phyloP scores from a whole-genome alignment of 1,140 invertebrate genomes.

The Pogonomyrmex californicus region DNA sequence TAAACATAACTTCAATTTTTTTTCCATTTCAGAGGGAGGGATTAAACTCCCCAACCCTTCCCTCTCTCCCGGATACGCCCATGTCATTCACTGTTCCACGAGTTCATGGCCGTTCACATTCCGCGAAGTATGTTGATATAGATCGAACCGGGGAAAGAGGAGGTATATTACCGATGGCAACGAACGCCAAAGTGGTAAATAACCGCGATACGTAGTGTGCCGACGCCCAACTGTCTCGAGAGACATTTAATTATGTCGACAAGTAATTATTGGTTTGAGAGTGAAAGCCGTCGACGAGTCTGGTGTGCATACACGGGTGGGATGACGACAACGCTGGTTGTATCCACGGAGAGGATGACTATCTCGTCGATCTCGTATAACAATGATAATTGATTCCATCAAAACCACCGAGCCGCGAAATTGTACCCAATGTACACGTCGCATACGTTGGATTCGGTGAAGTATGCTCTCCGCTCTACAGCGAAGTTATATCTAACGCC shows the following conservation, averaged over 20 bases:
- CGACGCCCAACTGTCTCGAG: conserved; percentile 48
- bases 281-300: conserved; percentile 44
- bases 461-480: neutral
- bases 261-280: conserved; percentile 57
- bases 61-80: too few relatives aligned
- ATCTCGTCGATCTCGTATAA: conserved; percentile 56
- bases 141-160: neutral
- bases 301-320: conserved; percentile 20
- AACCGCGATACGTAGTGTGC: conserved; percentile 13
- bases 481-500: conserved; percentile 18
- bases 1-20: too few relatives aligned
- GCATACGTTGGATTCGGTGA: conserved; percentile 9
- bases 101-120: conserved; percentile 67
- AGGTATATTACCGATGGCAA: conserved; percentile 67
- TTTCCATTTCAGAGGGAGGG: too few relatives aligned
- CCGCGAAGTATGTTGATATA: conserved; percentile 24
- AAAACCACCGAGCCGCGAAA: conserved; percentile 33
- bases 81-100: conserved; percentile 71
- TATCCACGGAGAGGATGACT: conserved; percentile 32
- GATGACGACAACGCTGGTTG: conserved; percentile 14
- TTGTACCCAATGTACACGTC: conserved; percentile 17
- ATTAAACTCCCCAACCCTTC: too few relatives aligned
- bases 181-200: conserved; percentile 48
- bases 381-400: conserved; percentile 58
- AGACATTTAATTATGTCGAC: conserved; percentile 65